Evolutionary conservation across 2,113 vertebrate genomes (phyloP).

Genomic region (Daubentonia madagascariensis): DNA sequence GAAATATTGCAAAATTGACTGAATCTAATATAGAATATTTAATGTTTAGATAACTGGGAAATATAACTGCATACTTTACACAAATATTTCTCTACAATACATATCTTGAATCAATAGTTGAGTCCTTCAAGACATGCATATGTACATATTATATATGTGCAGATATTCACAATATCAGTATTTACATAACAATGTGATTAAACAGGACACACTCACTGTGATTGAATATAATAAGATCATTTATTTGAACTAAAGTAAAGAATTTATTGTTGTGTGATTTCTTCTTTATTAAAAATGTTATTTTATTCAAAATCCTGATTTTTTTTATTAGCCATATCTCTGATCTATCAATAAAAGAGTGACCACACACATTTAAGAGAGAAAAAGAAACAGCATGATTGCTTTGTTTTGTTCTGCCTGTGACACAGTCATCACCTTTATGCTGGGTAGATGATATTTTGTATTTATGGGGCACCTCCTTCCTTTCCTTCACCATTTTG

Average conservation of each 20-base stretch:
- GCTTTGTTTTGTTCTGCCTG: not conserved
- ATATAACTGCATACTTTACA: not conserved
- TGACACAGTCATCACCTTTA: not conserved
- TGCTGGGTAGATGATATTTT: not conserved
- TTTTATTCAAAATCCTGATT: not conserved
- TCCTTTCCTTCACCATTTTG: not conserved
- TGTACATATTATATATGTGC: too few species aligned
- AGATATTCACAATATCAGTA: not conserved
- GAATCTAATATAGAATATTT: not conserved
- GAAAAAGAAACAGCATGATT: not conserved
- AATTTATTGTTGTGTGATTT: not conserved
- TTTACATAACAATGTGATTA: not conserved
- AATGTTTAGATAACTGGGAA: not conserved
- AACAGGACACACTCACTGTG: not conserved
- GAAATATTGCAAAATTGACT: not conserved
- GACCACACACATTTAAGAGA: not conserved
- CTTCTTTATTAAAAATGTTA: not conserved
- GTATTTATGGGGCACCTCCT: not conserved
- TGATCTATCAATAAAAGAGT: not conserved
- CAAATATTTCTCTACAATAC: conserved; percentile 16
- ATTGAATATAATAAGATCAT: not conserved
- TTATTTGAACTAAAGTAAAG: conserved; percentile 32
- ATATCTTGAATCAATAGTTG: not conserved
- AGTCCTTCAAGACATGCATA: not conserved
- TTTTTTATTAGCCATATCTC: not conserved